A percentile compares a stretch with the other conserved stretches of the same genome.
phyloP scores from a whole-genome alignment of 2,797 vertebrate species.

The Paramormyrops hopkinsi region DNA sequence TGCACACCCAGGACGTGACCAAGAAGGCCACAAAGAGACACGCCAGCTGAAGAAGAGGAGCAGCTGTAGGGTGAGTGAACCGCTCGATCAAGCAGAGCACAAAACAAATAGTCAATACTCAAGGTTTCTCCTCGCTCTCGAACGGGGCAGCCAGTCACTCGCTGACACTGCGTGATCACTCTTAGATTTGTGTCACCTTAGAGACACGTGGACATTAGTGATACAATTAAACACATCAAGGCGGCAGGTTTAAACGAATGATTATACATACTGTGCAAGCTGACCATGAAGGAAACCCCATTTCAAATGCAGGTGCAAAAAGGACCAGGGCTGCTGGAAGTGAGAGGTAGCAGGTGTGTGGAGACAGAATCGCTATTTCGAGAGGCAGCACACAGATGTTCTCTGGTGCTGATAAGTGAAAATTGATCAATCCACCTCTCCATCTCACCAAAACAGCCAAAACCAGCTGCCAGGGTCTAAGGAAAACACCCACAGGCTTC shows the following conservation, averaged over 20 bases:
- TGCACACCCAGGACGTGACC: not conserved
- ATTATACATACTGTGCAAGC: not conserved
- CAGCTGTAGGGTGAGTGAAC: not conserved
- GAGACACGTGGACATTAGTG: not conserved
- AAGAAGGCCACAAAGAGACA: not conserved
- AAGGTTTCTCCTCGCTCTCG: not conserved
- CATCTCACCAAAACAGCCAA: not conserved
- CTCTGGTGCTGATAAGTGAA: not conserved
- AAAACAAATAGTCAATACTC: not conserved
- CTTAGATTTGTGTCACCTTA: not conserved
- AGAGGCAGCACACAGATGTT: not conserved
- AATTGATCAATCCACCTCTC: not conserved
- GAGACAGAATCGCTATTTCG: not conserved
- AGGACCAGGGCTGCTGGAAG: not conserved
- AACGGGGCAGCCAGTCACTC: not conserved
- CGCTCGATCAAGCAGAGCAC: not conserved
- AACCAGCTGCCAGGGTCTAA: not conserved
- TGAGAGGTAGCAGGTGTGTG: not conserved
- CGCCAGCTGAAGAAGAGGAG: not conserved
- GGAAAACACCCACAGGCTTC: not conserved
- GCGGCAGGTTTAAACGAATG: not conserved
- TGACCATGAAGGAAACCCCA: not conserved
- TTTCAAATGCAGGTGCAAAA: not conserved
- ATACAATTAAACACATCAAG: slow-evolving; percentile 8
- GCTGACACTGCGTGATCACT: not conserved